Conservation (phyloP, 2,797 vertebrate genomes). For the Acropternis orthonyx region DNA sequence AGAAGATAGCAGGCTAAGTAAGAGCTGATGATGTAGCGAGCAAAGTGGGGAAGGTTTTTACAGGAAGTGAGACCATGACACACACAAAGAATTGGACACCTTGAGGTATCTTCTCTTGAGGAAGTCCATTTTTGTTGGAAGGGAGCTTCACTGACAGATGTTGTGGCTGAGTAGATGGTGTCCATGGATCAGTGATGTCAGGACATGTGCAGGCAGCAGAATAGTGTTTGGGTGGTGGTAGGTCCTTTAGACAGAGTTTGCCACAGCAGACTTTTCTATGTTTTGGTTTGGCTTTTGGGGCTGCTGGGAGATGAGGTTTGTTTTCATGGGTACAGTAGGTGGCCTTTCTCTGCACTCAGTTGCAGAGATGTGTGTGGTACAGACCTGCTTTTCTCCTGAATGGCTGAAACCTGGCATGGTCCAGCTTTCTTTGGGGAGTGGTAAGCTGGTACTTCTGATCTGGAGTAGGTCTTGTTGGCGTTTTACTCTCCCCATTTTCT, state of each 20-base stretch:
- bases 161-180: not conserved
- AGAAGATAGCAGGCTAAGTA: not conserved
- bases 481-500: not conserved
- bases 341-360: not conserved
- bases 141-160: not conserved
- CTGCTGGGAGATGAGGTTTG: not conserved
- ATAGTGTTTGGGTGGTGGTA: not conserved
- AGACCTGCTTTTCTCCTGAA: not conserved
- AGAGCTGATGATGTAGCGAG: too few species aligned
- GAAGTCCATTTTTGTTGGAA: not conserved
- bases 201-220: not conserved
- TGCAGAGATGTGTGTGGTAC: not conserved
- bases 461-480: not conserved
- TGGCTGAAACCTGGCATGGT: not conserved
- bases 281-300: not conserved
- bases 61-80: not conserved
- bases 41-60: not conserved
- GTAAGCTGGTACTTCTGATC: not conserved
- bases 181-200: fast-evolving
- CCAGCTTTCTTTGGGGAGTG: not conserved
- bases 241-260: not conserved
- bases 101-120: not conserved
- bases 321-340: not conserved
- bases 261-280: not conserved
- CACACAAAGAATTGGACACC: fast-evolving